Evolutionary conservation across 2,888 invertebrate species (phyloP), one percentile per base, ranked within the genome.

Genomic region (Phytoseiulus persimilis): DNA sequence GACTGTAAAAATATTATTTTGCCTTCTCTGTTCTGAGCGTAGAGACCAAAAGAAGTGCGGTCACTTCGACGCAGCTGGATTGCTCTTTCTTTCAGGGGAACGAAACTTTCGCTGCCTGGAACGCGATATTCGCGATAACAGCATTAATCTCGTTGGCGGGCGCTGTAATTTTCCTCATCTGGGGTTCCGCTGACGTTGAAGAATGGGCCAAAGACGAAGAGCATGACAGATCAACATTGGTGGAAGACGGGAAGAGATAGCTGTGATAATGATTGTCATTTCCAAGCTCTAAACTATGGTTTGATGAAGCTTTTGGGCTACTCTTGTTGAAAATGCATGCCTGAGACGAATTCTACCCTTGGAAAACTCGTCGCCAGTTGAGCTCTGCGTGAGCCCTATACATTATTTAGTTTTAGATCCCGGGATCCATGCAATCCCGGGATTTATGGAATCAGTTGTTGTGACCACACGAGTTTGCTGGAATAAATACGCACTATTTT

Each of bases 131-230:
- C 87, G 32, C 31, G 31, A 33, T 87, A 5, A 87, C 87, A 32
- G 87, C 87, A n/a, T 32, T 9, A 45, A 45, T 87, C 18, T 87
- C 87, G 1, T 33, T 87, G 0, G n/a, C 87, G 39, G 87, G 87
- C 6, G 3, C 87, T 9, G n/a, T 87, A 28, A 45, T 87, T 0
- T 87, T 87, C 33, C n/a, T 87, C 33, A 32, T 87, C 87, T 87
- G 87, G 87, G 87, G 87, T 18, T 39, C 87, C 87, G 87, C 87
- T 1, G 87, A 87, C 0, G 87, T 87, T 32, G 28, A 87, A 39
- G 33, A 87, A 87, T 87, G 87, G 87, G 87, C 87, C 6, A 87
- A 33, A 9, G 33, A 87, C 33, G 87, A 87, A n/a, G 87, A 87
- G n/a, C 32, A 87, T 23, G 65, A 65, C 18, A 3, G 23, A 28